Evolutionary conservation across 2,888 invertebrate species (phyloP).

Genomic region (Drosophila mimetica): DNA sequence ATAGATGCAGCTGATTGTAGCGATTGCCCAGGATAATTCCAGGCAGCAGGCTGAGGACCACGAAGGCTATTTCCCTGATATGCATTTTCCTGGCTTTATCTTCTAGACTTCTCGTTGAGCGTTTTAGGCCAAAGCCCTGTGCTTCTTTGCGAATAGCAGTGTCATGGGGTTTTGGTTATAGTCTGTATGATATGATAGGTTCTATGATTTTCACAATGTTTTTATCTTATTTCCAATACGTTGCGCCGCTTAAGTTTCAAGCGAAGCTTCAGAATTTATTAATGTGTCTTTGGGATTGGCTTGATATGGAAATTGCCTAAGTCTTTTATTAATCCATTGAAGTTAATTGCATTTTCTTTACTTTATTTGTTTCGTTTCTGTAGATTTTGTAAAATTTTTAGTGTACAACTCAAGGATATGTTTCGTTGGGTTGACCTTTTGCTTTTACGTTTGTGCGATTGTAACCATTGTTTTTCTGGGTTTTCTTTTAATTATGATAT

Average conservation of each 20-base stretch:
- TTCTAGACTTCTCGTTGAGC: conserved; percentile 29
- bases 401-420: conserved; percentile 9
- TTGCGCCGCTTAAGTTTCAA: neutral
- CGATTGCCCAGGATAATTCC: conserved; percentile 47
- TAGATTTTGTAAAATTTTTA: no score
- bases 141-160: neutral
- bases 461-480: conserved; percentile 10
- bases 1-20: conserved; percentile 62
- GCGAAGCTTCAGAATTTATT: conserved; percentile 1
- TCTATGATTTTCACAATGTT: conserved; percentile 1
- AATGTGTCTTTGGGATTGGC: conserved; percentile 6
- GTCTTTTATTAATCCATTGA: neutral
- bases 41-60: conserved; percentile 51
- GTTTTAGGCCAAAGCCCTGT: conserved; percentile 33
- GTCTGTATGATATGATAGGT: conserved; percentile 7
- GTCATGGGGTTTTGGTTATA: conserved; percentile 1
- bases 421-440: conserved; percentile 13
- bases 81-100: conserved; percentile 29
- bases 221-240: no score
- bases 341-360: neutral
- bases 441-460: conserved; percentile 8
- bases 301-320: conserved; percentile 3
- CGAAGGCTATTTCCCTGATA: conserved; percentile 34
- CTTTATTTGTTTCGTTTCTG: conserved; percentile 7
- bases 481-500: conserved; percentile 68